These are phyloP conservation scores for Limnephilus rhombicus DNA, from an alignment of 2,888 invertebrate species.

Conservation along the genomic window DNA sequence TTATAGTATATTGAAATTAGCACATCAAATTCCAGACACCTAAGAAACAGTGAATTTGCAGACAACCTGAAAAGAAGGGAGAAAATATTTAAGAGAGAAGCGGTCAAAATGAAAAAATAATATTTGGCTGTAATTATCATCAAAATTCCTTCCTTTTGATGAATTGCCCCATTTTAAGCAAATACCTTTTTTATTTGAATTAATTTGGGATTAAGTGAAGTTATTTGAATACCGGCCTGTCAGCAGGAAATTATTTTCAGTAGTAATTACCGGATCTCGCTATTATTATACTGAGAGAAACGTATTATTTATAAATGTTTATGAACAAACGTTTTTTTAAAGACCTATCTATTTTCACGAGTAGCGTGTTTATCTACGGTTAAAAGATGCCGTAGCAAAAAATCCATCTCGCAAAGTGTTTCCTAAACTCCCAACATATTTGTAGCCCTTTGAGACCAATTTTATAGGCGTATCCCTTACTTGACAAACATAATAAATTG, in stretches of 20 bases:
- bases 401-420: neutral
- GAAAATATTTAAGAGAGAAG: neutral
- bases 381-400: neutral
- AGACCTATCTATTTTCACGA: neutral
- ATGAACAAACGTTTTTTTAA: neutral
- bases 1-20: neutral
- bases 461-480: neutral
- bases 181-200: neutral
- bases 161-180: neutral
- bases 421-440: neutral
- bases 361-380: neutral
- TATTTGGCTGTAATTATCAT: neutral
- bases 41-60: neutral
- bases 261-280: neutral
- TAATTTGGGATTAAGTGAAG: neutral
- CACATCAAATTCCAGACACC: neutral
- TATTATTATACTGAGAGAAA: neutral
- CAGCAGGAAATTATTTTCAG: neutral
- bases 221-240: neutral
- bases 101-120: neutral
- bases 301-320: neutral
- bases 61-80: neutral
- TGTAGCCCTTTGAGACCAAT: neutral
- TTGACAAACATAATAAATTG: neutral
- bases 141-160: neutral